A percentile compares a stretch with the other conserved stretches of the same genome.
Conservation (phyloP, 2,888 invertebrate genomes). For the Mythimna loreyi region DNA sequence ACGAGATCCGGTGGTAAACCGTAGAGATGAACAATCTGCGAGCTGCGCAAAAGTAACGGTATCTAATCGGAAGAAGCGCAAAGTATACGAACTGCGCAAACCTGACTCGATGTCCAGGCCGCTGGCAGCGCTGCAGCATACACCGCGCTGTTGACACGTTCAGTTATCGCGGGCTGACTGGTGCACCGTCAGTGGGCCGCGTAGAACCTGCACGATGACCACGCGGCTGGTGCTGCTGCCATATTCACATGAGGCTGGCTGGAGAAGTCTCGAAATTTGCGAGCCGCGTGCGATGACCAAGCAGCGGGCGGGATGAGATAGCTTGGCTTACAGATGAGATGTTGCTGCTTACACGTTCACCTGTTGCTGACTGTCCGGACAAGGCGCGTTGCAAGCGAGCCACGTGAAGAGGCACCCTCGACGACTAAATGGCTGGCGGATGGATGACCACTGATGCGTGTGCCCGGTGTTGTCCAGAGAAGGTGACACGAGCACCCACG, state of each 20-base stretch:
- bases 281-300: neutral
- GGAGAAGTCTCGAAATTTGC: conserved; percentile 1
- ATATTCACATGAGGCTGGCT: neutral
- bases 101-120: neutral
- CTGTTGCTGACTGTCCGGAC: neutral
- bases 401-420: too few relatives aligned
- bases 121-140: neutral
- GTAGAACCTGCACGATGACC: neutral
- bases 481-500: neutral
- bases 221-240: too few relatives aligned
- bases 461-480: neutral
- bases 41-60: neutral
- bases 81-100: neutral
- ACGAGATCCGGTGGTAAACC: neutral
- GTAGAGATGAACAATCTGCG: too few relatives aligned
- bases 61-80: neutral
- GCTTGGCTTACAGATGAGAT: neutral
- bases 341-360: neutral
- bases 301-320: conserved; percentile 11
- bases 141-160: neutral
- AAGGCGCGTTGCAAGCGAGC: too few relatives aligned
- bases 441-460: neutral
- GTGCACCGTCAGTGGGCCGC: neutral
- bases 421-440: too few relatives aligned
- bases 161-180: neutral